phyloP scores from a whole-genome alignment of 2,113 vertebrate species.

The Rhinogobius similis region DNA sequence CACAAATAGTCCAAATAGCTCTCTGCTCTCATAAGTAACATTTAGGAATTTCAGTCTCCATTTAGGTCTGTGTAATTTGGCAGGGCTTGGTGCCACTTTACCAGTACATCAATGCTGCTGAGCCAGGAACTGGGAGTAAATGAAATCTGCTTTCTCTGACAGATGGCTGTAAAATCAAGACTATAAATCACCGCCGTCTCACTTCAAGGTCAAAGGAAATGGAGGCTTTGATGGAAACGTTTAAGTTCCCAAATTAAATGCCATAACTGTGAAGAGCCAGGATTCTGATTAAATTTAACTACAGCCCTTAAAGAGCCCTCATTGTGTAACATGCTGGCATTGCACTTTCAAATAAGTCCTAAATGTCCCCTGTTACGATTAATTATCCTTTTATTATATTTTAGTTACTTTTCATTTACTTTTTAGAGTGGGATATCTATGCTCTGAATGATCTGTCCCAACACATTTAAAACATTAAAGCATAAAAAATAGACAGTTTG shows the following conservation, averaged over 20 bases:
- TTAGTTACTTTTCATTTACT: neutral
- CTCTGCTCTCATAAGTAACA: neutral
- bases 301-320: conserved; percentile 6
- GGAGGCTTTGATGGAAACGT: conserved; percentile 30
- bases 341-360: conserved; percentile 27
- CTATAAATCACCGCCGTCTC: conserved; percentile 26
- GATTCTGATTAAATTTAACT: conserved; percentile 44
- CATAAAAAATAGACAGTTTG: no score
- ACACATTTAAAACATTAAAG: no score
- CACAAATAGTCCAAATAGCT: neutral
- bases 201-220: conserved; percentile 27
- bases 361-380: neutral
- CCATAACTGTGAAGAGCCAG: conserved; percentile 10
- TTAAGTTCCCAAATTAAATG: conserved; percentile 27
- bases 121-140: neutral
- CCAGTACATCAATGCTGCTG: conserved; percentile 2
- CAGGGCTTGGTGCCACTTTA: neutral
- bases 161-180: conserved; percentile 17
- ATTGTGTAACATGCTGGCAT: conserved; percentile 39
- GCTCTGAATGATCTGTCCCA: no score
- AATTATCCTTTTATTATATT: neutral
- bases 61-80: neutral
- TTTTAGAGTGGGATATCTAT: neutral
- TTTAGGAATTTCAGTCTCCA: neutral
- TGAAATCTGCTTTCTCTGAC: conserved; percentile 11